Evolutionary conservation across 53 echinoderm and acorn worm species (phyloP), one percentile per base, ranked within the genome.

Genomic region (Glandiceps talaboti): DNA sequence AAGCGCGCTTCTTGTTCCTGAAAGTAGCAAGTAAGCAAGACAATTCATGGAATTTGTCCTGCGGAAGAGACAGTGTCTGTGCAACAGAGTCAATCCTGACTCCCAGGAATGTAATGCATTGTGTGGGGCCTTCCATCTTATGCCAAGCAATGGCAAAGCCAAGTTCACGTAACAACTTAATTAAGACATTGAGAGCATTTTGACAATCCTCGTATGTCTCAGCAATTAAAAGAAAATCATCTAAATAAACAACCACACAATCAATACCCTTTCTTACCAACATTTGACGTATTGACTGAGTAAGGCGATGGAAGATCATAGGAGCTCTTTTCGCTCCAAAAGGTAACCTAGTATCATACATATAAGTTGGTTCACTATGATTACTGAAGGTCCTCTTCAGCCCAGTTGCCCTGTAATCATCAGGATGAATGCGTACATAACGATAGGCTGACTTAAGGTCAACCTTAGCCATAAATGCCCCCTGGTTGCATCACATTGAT

Each of bases 51-150:
- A 45, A 20, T 20, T 45, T 45, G 6, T 45, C 6, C 64, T 45
- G 64, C 64, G 20, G 64, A 6, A 45, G 20, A 12, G 6, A 20
- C 64, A 45, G 20, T 12, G 64, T 45, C 6, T 12, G 64, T 45
- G 20, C 20, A 45, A 45, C 64, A 45, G 64, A 12, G 20, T 45
- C 64, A 45, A 20, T 45, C 20, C 20, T 14, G 30, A 80, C 72
- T 1, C 73, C 31, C 1, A 72, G 29, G 32, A 73, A 80, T 1
- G 20, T 6, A 1, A 80, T 79, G 1, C 73, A 1, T 30, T 73
- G 80, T 27, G 27, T 72, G 1, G 80, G 80, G 28, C 80, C 80
- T 79, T 79, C 79, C 1, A 79, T 33, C 33, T 79, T 79, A 1
- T 32, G 31, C 79, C 32, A 79, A 29, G 32, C 33, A 32, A 79